These are phyloP conservation scores for Eidolon helvum DNA, from an alignment of 2,113 vertebrate species.

Conservation along the genomic window DNA sequence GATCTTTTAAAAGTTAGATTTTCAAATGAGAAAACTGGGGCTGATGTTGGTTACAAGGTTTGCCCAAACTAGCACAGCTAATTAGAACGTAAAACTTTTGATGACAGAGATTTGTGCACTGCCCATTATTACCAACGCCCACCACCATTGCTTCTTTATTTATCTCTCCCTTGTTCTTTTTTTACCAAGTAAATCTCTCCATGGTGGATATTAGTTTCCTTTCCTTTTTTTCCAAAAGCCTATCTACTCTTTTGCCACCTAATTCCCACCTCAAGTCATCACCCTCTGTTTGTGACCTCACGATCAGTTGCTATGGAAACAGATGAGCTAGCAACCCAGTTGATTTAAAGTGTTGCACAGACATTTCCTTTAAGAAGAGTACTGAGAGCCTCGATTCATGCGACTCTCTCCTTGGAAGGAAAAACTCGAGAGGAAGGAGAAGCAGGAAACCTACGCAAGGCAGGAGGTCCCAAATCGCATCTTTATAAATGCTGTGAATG, in stretches of 20 bases:
- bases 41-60: neutral
- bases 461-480: neutral
- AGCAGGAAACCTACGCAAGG: neutral
- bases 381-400: conserved; percentile 32
- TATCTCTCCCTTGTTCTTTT: conserved; percentile 39
- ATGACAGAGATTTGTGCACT: neutral
- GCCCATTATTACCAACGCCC: neutral
- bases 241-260: neutral
- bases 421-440: neutral
- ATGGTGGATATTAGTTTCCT: neutral
- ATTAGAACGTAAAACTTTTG: neutral
- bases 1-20: neutral
- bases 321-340: neutral
- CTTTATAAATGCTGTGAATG: neutral
- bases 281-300: conserved; percentile 6
- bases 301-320: neutral
- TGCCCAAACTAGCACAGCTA: neutral
- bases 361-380: neutral
- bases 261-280: neutral
- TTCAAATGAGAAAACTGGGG: neutral
- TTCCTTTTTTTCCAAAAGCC: conserved; percentile 7
- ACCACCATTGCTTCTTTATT: neutral
- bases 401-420: conserved; percentile 19
- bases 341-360: neutral
- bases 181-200: neutral